Evolutionary conservation across 1,140 invertebrate genomes (phyloP).

Genomic region (Brachystomella parvula): DNA sequence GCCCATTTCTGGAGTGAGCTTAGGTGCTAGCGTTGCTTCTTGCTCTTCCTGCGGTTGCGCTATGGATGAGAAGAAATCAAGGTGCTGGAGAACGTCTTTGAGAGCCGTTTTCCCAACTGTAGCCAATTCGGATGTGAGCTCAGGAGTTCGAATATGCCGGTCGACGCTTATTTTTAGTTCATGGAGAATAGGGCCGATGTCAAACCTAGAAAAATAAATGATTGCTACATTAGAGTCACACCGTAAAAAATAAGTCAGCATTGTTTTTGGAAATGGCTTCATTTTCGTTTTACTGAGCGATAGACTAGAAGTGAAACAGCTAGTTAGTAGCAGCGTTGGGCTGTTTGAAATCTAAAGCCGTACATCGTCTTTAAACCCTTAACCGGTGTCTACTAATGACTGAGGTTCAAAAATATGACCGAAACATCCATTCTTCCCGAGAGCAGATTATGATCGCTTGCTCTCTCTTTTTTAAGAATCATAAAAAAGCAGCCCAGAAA

Average conservation of each 20-base stretch:
- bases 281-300: too few species aligned
- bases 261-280: too few species aligned
- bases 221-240: too few species aligned
- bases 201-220: slow-evolving; percentile 61
- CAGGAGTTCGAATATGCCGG: slow-evolving; percentile 54
- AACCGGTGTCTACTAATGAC: background rate
- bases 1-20: slow-evolving; percentile 35
- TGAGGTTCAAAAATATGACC: too few species aligned
- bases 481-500: background rate
- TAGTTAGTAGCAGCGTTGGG: background rate
- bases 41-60: slow-evolving; percentile 53
- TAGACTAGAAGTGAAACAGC: too few species aligned
- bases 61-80: slow-evolving; percentile 52
- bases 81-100: slow-evolving; percentile 53
- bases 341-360: slow-evolving; percentile 16
- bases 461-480: slow-evolving; percentile 3
- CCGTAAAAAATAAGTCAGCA: too few species aligned
- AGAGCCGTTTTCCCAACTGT: slow-evolving; percentile 60
- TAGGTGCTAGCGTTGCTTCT: slow-evolving; percentile 48
- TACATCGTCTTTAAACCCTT: slow-evolving; percentile 19
- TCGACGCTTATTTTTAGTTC: slow-evolving; percentile 56
- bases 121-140: slow-evolving; percentile 59
- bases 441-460: background rate
- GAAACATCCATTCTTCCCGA: too few species aligned
- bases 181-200: slow-evolving; percentile 71